Evolutionary conservation across 2,113 vertebrate species (phyloP).

Genomic region (Grammomys surdaster): DNA sequence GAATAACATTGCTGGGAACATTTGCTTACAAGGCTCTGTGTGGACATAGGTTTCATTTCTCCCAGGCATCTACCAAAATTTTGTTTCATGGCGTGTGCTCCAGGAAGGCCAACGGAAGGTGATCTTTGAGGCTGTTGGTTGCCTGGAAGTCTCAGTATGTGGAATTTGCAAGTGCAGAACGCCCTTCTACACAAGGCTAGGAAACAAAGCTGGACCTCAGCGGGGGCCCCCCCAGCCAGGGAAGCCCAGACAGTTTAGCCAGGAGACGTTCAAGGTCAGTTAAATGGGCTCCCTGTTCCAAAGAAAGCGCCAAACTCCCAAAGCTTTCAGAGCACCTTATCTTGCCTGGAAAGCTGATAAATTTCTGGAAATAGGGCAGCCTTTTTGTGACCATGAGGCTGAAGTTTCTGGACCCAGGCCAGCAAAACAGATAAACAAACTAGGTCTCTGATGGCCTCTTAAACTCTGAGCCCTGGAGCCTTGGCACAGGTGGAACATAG

Average conservation of each 20-base stretch:
- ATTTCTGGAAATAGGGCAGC: constrained; percentile 50
- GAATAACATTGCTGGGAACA: not conserved
- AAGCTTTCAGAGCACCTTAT: not conserved
- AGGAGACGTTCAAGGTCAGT: not conserved
- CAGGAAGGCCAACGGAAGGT: not conserved
- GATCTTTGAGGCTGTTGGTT: not conserved
- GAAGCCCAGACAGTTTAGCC: not conserved
- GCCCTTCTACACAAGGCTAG: not conserved
- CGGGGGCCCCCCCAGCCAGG: not conserved
- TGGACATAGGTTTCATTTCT: not conserved
- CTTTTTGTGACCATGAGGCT: constrained; percentile 16
- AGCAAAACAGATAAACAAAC: not conserved
- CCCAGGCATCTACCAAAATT: not conserved
- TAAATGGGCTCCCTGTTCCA: not conserved
- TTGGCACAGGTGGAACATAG: not conserved
- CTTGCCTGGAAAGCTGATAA: constrained; percentile 28
- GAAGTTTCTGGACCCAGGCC: not conserved
- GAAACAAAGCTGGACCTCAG: not conserved
- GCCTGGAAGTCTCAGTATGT: not conserved
- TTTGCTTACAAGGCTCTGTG: not conserved
- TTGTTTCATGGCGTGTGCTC: not conserved
- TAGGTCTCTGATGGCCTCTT: not conserved
- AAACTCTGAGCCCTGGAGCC: not conserved
- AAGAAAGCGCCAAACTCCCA: not conserved
- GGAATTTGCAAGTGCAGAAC: not conserved